Conservation (phyloP, 2,113 vertebrate genomes). For the Emydocephalus ijimae region DNA sequence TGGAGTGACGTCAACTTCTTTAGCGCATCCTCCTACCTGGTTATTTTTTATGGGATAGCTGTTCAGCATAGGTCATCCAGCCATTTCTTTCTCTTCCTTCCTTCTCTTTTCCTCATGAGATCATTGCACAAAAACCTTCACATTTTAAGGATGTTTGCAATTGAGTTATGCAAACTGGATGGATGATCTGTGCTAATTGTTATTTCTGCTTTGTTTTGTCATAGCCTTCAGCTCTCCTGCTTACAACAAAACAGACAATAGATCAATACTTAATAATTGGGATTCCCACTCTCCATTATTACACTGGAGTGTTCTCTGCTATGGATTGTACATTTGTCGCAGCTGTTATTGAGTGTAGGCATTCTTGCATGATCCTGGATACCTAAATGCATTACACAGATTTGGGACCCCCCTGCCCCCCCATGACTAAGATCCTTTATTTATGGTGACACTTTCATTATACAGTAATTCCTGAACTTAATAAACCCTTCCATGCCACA, state of each 20-base stretch:
- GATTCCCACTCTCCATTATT: conserved; percentile 13
- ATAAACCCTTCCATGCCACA: neutral
- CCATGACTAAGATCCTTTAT: neutral
- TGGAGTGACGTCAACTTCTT: neutral
- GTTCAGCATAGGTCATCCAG: neutral
- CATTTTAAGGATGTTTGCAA: neutral
- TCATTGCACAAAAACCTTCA: neutral
- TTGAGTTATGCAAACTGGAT: neutral
- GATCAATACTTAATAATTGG: conserved; percentile 27
- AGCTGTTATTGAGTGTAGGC: neutral
- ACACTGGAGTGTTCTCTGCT: neutral
- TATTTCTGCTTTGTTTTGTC: neutral
- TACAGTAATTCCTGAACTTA: neutral
- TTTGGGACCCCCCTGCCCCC: no score
- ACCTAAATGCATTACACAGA: neutral
- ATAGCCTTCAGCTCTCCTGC: neutral
- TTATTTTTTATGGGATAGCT: neutral
- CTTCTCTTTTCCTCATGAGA: neutral
- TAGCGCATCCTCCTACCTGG: neutral
- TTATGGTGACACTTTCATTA: neutral
- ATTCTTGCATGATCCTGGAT: neutral
- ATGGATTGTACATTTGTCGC: neutral
- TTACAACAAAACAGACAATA: neutral
- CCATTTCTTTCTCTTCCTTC: neutral
- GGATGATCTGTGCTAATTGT: conserved; percentile 6